These are phyloP conservation scores for Mergus octosetaceus DNA, from an alignment of 2,797 vertebrate genomes.

Conservation along the genomic window DNA sequence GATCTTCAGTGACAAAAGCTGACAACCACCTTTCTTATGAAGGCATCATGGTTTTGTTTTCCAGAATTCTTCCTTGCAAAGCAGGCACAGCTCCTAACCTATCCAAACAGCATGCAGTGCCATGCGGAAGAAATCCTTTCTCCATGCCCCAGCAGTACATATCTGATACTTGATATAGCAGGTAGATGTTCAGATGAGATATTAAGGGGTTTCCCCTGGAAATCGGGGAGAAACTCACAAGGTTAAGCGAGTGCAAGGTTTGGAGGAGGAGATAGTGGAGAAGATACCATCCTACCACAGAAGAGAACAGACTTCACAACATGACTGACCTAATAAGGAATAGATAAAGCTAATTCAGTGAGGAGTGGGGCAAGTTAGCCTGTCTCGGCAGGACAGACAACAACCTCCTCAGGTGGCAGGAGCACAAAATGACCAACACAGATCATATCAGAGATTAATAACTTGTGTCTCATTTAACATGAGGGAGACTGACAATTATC, in stretches of 20 bases:
- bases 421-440: background rate
- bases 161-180: background rate
- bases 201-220: background rate
- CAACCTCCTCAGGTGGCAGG: background rate
- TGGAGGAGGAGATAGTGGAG: background rate
- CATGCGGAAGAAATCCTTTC: background rate
- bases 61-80: background rate
- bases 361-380: background rate
- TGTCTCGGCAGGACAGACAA: background rate
- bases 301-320: background rate
- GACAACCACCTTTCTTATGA: background rate
- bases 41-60: background rate
- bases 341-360: background rate
- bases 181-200: background rate
- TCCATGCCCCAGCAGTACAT: background rate
- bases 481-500: background rate
- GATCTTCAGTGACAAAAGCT: background rate
- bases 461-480: background rate
- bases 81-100: background rate
- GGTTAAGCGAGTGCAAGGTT: background rate
- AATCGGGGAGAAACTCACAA: background rate
- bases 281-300: rapidly evolving
- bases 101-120: background rate
- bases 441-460: background rate
- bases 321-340: background rate